Conservation (phyloP, 2,888 invertebrate genomes). For the Athalia rosae region DNA sequence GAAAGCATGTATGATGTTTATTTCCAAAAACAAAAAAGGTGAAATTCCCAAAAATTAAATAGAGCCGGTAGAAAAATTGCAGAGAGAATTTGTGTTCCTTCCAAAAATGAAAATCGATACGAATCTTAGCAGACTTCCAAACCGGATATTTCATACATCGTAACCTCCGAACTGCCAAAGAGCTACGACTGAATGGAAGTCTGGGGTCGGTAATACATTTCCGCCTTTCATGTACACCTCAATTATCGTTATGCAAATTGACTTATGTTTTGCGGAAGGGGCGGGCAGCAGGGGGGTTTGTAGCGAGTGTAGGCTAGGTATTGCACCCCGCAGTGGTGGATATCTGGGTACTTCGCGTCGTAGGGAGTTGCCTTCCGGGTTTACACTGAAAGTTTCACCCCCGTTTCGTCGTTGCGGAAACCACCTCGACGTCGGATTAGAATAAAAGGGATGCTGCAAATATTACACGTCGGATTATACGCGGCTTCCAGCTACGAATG, state of each 20-base stretch:
- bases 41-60: too few relatives aligned
- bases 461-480: too few relatives aligned
- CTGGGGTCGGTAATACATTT: constrained; percentile 16
- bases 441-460: too few relatives aligned
- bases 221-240: constrained; percentile 69
- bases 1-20: too few relatives aligned
- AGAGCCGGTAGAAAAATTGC: too few relatives aligned
- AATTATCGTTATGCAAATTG: constrained; percentile 72
- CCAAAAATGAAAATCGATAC: background rate
- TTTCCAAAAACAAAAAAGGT: too few relatives aligned
- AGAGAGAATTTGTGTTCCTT: too few relatives aligned
- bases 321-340: background rate
- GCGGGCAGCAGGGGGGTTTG: constrained; percentile 6
- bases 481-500: too few relatives aligned
- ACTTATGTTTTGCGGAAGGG: constrained; percentile 66
- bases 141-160: background rate
- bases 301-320: constrained; percentile 1
- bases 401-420: too few relatives aligned
- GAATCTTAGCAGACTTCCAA: background rate
- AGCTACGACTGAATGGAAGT: constrained; percentile 29
- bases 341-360: background rate
- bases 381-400: too few relatives aligned
- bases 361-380: constrained; percentile 23
- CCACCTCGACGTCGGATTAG: too few relatives aligned
- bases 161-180: constrained; percentile 17